Conservation (phyloP, 2,888 invertebrate genomes). For the Sesamia inferens region DNA sequence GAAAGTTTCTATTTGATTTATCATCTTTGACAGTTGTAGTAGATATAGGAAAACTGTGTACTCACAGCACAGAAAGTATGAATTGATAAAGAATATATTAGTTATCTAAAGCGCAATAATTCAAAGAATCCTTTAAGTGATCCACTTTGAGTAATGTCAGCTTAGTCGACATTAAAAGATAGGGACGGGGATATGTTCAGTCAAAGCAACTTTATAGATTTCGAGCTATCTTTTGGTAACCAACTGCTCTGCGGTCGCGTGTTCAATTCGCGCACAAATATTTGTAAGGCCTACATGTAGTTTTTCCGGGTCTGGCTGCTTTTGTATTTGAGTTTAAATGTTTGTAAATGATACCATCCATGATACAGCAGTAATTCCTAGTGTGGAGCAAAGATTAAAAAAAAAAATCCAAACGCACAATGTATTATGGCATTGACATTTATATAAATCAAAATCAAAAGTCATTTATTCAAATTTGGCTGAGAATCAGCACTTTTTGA, state of each 20-base stretch:
- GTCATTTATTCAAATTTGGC: too few species aligned
- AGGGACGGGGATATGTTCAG: background rate
- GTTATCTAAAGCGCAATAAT: background rate
- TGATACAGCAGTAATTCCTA: too few species aligned
- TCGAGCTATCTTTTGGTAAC: background rate
- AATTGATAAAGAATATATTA: background rate
- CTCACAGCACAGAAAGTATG: background rate
- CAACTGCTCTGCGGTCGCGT: background rate
- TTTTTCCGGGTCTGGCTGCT: too few species aligned
- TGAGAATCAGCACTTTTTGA: too few species aligned
- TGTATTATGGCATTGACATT: too few species aligned
- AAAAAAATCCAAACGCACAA: too few species aligned
- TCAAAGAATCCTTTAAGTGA: background rate
- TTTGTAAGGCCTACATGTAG: too few species aligned
- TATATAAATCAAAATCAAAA: too few species aligned
- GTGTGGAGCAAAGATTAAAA: too few species aligned
- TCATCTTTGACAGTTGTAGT: background rate
- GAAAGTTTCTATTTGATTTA: slow-evolving; percentile 34
- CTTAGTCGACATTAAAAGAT: background rate
- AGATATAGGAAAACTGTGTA: background rate
- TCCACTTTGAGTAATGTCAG: background rate
- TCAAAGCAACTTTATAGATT: background rate
- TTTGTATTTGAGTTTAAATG: too few species aligned
- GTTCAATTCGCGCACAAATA: too few species aligned
- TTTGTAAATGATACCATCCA: too few species aligned